Evolutionary conservation across 2,797 vertebrate species (phyloP).

Genomic region (Bradypodion pumilum): DNA sequence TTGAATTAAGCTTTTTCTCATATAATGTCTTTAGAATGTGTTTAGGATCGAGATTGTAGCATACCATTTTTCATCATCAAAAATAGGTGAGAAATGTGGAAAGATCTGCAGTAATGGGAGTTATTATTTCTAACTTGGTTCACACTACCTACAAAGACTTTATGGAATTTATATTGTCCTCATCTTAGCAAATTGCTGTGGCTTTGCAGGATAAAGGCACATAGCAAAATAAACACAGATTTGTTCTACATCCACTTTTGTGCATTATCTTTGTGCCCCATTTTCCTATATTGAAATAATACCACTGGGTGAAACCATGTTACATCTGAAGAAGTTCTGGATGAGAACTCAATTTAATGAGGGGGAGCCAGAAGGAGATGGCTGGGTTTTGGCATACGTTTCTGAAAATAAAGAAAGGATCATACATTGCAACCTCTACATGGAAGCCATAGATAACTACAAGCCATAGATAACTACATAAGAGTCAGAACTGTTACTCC

Average conservation of each 20-base stretch:
- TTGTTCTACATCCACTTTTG: background rate
- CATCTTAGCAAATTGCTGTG: background rate
- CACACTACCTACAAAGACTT: background rate
- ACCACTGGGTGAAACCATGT: background rate
- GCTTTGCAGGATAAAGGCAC: background rate
- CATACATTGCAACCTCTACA: background rate
- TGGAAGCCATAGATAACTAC: slow-evolving; percentile 11
- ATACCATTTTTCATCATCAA: background rate
- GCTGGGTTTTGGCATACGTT: background rate
- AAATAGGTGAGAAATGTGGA: background rate
- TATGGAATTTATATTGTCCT: background rate
- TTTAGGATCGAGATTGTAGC: background rate
- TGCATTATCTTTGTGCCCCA: background rate
- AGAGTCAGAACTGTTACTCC: background rate
- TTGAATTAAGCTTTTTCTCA: background rate
- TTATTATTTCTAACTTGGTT: background rate
- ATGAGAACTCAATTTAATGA: background rate
- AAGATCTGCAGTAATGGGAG: background rate
- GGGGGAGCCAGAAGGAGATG: background rate
- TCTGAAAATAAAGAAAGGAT: background rate
- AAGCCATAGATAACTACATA: too few species aligned
- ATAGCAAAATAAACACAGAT: background rate
- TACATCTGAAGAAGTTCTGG: background rate
- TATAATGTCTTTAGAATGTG: background rate
- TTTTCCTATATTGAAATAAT: background rate